phyloP scores from a whole-genome alignment of 2,888 invertebrate species.

The Phrixothrix hirtus region DNA sequence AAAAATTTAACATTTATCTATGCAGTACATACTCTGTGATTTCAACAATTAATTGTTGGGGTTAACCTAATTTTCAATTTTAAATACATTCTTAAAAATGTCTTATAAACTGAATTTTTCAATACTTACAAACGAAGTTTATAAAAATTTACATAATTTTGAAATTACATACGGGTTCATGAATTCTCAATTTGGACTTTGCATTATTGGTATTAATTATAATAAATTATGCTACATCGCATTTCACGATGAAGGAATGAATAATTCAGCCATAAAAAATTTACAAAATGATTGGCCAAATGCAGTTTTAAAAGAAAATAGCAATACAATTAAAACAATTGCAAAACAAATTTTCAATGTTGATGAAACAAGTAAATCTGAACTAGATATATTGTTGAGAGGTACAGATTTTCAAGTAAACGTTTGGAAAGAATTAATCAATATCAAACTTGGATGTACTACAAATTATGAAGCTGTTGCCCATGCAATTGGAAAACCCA shows the following conservation, averaged over 20 bases:
- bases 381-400: conserved; percentile 41
- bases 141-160: conserved; percentile 35
- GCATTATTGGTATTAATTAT: conserved; percentile 39
- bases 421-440: conserved; percentile 49
- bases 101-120: background rate
- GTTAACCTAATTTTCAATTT: background rate
- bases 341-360: conserved; percentile 35
- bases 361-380: conserved; percentile 1
- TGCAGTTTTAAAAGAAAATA: conserved; percentile 38
- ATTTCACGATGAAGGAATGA: conserved; percentile 39
- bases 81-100: conserved; percentile 1
- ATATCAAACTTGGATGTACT: conserved; percentile 45
- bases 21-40: too few species aligned
- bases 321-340: conserved; percentile 28
- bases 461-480: conserved; percentile 49
- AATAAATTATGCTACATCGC: conserved; percentile 40
- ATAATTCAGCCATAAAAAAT: conserved; percentile 36
- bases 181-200: conserved; percentile 43
- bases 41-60: background rate
- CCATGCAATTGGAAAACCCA: conserved; percentile 45
- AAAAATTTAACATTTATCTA: too few species aligned
- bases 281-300: conserved; percentile 43
- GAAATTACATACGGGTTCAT: conserved; percentile 39
- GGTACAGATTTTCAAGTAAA: conserved; percentile 49
- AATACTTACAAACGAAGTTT: conserved; percentile 9